These are phyloP conservation scores for Platynereis dumerilii DNA, from an alignment of 2,888 invertebrate genomes.

Conservation along the genomic window DNA sequence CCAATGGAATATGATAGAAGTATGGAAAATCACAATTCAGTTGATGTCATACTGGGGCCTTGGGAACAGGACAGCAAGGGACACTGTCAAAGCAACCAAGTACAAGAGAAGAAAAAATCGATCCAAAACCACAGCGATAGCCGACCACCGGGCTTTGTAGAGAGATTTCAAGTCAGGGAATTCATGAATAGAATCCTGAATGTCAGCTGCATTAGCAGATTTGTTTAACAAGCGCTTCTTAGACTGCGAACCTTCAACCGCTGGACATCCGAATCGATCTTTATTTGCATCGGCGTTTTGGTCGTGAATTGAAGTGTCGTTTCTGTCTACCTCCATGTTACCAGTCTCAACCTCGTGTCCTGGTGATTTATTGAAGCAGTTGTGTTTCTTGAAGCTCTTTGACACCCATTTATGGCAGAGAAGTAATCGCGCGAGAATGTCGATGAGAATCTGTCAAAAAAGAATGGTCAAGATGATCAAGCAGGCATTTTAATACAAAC, in stretches of 20 bases:
- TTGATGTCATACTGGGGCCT: constrained; percentile 9
- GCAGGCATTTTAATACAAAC: too few species aligned
- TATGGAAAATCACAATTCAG: too few species aligned
- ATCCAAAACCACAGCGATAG: constrained; percentile 19
- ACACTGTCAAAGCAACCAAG: constrained; percentile 4
- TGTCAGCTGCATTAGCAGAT: background rate
- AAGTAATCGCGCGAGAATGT: constrained; percentile 12
- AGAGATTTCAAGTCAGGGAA: too few species aligned
- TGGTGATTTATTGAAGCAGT: too few species aligned
- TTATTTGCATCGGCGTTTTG: background rate
- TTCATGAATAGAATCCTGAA: too few species aligned
- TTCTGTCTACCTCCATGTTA: background rate
- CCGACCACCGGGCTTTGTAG: constrained; percentile 13
- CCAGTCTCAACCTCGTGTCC: background rate
- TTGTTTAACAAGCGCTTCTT: background rate
- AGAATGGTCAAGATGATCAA: background rate
- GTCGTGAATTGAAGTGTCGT: too few species aligned
- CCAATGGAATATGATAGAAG: too few species aligned
- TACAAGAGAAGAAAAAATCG: constrained; percentile 13
- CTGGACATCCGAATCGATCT: background rate
- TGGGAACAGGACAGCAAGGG: constrained; percentile 14
- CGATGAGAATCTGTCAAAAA: constrained; percentile 19
- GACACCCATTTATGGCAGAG: constrained; percentile 13
- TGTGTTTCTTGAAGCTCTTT: background rate
- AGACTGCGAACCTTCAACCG: too few species aligned